These are phyloP conservation scores for Celastrina argiolus DNA, from an alignment of 2,888 invertebrate genomes.

Conservation along the genomic window DNA sequence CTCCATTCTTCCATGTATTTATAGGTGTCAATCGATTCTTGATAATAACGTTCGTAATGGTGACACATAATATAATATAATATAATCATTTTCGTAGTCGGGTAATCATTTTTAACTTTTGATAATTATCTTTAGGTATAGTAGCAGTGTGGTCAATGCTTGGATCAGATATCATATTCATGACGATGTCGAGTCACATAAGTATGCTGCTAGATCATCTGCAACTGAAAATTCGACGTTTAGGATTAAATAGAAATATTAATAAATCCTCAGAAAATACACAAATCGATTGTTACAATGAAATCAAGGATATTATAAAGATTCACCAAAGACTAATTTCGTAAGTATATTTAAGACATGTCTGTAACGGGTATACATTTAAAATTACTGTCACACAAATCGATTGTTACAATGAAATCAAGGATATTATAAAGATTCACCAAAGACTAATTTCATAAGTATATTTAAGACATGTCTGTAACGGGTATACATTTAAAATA, in stretches of 20 bases:
- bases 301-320: constrained; percentile 50
- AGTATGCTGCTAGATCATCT: constrained; percentile 56
- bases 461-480: not conserved
- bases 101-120: too few species aligned
- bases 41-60: too few species aligned
- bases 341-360: constrained; percentile 36
- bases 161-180: constrained; percentile 57
- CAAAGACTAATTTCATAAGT: constrained; percentile 55
- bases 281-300: constrained; percentile 43
- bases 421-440: constrained; percentile 52
- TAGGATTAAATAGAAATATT: constrained; percentile 33
- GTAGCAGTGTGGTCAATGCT: constrained; percentile 58
- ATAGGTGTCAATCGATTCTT: too few species aligned
- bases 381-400: too few species aligned
- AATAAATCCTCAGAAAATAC: not conserved
- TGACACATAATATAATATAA: too few species aligned
- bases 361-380: too few species aligned
- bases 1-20: too few species aligned
- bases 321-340: constrained; percentile 57
- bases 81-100: too few species aligned
- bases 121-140: constrained; percentile 39
- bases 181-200: constrained; percentile 63
- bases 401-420: constrained; percentile 50
- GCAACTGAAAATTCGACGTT: constrained; percentile 51
- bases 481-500: too few species aligned